Base-by-base conservation (phyloP, 1,140 invertebrate species). In the Camponotus pennsylvanicus region DNA sequence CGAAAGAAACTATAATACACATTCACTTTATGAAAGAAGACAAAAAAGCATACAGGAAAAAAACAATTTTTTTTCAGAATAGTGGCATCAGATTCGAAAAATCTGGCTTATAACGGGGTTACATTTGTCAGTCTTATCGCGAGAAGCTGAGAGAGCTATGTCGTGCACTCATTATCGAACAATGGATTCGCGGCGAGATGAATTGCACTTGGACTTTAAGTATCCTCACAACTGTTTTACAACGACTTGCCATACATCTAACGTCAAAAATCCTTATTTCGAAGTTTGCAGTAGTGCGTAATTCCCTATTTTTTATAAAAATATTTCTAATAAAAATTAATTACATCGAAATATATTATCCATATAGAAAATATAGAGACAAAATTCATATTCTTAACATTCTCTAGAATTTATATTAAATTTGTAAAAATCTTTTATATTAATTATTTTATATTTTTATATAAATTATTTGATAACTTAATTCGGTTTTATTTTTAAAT, bases 161-260 rank as follows among this genome's bases (percentile, higher is more conserved):
- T 89, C 87, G 15, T 89, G 76, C 34, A 49, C 79, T 15, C 83
- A 63, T 21, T 88, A 89, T 61, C 61, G 67, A n/a, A 63, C 70
- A 52, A 57, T 55, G n/a, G 64, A 86, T 5, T 61, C 45, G 0
- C 34, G 52, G 2, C 78, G 27, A 37, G 88, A 89, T 82, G 37
- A 27, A 86, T 57, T 80, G 61, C 15, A 49, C n/a, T 64, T 21
- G 13, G 42, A 82, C 2, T 37, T 49, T 49, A 80, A 86, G 8
- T 70, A 82, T 82, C 75, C 75, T 57, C 37, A 86, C 9, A 86
- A 9, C 40, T 79, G 52, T 42, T 59, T n/a, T 57, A 42, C 52
- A 3, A 64, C 73, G 40, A 27, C n/a, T 40, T 67, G 64, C n/a
- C 40, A 37, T 40, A 57, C 52, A 37, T 69, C 84, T 67, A 7